Evolutionary conservation across 2,797 vertebrate species (phyloP).

Genomic region (Acanthiza pusilla): DNA sequence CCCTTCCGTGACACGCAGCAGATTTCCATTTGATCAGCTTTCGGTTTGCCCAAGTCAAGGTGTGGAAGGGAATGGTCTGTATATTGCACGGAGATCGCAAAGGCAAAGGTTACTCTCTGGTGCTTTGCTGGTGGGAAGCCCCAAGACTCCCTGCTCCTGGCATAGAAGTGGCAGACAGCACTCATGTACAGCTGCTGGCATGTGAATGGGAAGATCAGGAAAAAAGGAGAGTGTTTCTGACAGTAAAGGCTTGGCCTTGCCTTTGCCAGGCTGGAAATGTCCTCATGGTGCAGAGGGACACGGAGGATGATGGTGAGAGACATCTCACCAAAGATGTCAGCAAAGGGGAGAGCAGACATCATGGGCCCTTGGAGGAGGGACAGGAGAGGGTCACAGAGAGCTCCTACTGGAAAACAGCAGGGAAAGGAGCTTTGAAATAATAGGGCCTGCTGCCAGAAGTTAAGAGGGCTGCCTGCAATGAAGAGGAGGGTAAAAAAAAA

Average conservation of each 20-base stretch:
- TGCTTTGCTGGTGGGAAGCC: not conserved
- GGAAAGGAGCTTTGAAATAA: not conserved
- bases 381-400: not conserved
- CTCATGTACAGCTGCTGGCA: not conserved
- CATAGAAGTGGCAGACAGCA: not conserved
- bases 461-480: not conserved
- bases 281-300: not conserved
- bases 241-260: not conserved
- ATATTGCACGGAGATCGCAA: accelerated
- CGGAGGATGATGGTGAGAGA: not conserved
- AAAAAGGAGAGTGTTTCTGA: not conserved
- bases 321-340: too few relatives aligned
- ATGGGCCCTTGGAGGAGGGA: not conserved
- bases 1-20: accelerated
- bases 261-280: not conserved
- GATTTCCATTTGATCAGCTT: not conserved
- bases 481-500: not conserved
- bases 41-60: not conserved
- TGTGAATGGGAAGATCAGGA: not conserved
- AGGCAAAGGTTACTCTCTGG: not conserved
- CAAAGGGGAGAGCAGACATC: not conserved
- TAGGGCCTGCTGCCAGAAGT: accelerated
- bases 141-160: not conserved
- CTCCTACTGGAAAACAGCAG: not conserved
- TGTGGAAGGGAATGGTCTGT: too few relatives aligned